These are phyloP conservation scores for Taeniopygia guttata DNA, from an alignment of 2,797 vertebrate genomes.

Conservation along the genomic window DNA sequence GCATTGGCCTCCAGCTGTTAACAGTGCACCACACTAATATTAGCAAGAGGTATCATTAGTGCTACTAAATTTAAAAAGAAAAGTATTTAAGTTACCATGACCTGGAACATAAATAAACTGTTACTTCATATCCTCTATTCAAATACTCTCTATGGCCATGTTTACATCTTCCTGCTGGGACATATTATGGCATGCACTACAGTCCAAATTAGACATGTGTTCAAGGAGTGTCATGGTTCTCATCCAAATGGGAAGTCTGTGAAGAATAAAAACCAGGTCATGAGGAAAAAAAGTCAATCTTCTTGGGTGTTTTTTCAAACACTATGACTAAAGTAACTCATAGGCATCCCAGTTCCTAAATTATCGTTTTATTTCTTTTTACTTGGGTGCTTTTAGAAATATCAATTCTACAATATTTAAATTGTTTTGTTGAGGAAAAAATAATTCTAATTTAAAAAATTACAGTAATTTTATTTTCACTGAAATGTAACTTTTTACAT, in stretches of 20 bases:
- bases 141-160: neutral
- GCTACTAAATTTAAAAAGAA: neutral
- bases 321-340: neutral
- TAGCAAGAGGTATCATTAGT: neutral
- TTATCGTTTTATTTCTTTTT: neutral
- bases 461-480: neutral
- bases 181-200: neutral
- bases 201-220: neutral
- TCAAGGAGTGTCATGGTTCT: neutral
- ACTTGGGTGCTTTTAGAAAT: neutral
- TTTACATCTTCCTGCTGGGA: conserved; percentile 3
- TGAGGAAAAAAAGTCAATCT: neutral
- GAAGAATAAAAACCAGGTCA: neutral
- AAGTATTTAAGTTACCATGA: neutral
- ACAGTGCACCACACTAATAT: neutral
- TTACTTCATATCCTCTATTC: neutral
- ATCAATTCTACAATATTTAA: neutral
- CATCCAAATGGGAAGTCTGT: neutral
- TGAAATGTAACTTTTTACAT: neutral
- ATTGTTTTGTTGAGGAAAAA: neutral
- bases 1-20: neutral
- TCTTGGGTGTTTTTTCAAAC: neutral
- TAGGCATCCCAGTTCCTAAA: neutral
- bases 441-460: neutral
- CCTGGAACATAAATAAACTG: conserved; percentile 11